Evolutionary conservation across 2,113 vertebrate genomes (phyloP).

Genomic region (Leucosticte australis): DNA sequence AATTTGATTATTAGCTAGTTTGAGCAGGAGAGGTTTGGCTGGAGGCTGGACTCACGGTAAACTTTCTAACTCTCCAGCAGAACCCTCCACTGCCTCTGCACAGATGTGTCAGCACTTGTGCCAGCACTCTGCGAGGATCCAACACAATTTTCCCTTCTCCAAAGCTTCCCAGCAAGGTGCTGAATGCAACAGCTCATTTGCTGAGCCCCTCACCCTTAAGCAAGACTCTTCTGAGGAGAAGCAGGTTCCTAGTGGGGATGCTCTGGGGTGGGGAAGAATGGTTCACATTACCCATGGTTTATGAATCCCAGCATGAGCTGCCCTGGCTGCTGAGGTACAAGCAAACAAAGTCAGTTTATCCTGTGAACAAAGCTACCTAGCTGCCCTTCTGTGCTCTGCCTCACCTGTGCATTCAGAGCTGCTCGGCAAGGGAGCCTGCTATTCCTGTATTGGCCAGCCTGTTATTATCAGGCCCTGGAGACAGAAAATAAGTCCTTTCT

Average conservation of each 20-base stretch:
- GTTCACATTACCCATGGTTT: not conserved
- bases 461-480: not conserved
- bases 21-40: not conserved
- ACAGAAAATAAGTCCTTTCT: not conserved
- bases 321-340: not conserved
- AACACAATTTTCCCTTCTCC: not conserved
- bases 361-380: not conserved
- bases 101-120: accelerated
- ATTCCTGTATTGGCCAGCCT: not conserved
- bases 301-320: not conserved
- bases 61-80: not conserved
- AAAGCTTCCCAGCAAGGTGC: not conserved
- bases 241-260: not conserved
- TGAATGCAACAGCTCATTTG: not conserved
- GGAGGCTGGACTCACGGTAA: not conserved
- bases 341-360: not conserved
- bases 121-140: not conserved
- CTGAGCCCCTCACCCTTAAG: not conserved
- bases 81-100: not conserved
- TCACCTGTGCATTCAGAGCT: not conserved
- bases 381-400: not conserved
- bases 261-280: not conserved
- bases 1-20: not conserved
- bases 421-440: accelerated
- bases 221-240: not conserved